Evolutionary conservation across 1,140 invertebrate species (phyloP).

Genomic region (Megathymus violae): DNA sequence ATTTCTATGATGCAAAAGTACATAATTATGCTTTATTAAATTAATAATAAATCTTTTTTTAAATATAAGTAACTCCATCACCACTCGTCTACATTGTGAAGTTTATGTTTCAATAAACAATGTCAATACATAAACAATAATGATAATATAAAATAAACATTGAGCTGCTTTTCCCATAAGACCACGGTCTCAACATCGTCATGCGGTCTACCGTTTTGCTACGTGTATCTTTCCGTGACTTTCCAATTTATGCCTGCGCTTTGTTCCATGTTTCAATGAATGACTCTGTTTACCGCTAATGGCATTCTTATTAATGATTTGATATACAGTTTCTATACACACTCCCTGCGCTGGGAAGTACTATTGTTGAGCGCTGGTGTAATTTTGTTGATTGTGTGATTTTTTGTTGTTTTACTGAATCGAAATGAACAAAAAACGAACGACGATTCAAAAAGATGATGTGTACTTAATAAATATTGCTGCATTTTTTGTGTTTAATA

Average conservation of each 20-base stretch:
- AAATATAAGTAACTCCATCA: background rate
- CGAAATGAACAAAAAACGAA: too few species aligned
- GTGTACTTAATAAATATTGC: too few species aligned
- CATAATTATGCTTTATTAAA: too few species aligned
- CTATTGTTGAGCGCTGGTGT: background rate
- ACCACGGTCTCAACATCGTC: background rate
- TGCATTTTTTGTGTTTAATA: too few species aligned
- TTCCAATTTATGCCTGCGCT: conserved; percentile 48
- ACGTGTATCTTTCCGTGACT: conserved; percentile 64
- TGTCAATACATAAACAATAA: too few species aligned
- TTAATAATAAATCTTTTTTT: too few species aligned
- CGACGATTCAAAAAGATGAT: too few species aligned
- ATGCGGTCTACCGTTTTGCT: conserved; percentile 26
- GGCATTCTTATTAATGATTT: conserved; percentile 29
- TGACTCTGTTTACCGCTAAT: conserved; percentile 33
- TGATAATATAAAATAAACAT: too few species aligned
- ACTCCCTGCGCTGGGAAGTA: conserved; percentile 14
- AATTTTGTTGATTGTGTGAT: background rate
- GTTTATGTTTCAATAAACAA: too few species aligned
- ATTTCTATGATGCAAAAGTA: too few species aligned
- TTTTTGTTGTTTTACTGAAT: background rate
- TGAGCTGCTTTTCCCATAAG: background rate
- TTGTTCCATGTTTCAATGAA: conserved; percentile 27
- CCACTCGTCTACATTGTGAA: too few species aligned
- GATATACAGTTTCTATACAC: conserved; percentile 13